Conservation (phyloP, 2,888 invertebrate species). For the Acanthosepion esculentum region DNA sequence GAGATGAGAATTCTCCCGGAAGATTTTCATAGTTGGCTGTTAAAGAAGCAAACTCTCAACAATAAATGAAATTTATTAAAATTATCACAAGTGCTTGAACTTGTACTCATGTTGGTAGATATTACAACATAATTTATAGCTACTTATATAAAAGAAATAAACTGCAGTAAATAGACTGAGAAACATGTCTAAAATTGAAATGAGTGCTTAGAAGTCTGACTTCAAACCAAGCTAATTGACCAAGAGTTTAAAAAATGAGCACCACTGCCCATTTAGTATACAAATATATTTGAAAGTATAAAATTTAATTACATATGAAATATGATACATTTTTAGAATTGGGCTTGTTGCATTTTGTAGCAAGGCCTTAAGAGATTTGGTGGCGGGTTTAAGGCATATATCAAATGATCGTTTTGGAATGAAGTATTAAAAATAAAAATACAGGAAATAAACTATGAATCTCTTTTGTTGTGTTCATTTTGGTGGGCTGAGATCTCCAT, state of each 20-base stretch:
- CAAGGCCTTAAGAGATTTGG: neutral
- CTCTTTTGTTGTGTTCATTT: neutral
- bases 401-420: neutral
- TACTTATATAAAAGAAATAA: neutral
- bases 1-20: too few species aligned
- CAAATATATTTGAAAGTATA: neutral
- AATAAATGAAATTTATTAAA: neutral
- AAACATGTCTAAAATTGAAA: neutral
- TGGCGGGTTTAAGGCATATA: neutral
- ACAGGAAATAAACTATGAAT: neutral
- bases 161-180: neutral
- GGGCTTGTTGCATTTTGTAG: neutral
- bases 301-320: neutral
- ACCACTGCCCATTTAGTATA: neutral
- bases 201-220: neutral
- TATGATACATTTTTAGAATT: neutral
- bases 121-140: neutral
- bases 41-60: neutral
- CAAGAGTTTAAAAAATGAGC: neutral
- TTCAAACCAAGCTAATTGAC: neutral
- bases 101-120: neutral
- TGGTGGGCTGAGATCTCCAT: conserved; percentile 51
- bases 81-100: neutral
- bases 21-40: neutral
- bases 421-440: neutral